Evolutionary conservation across 2,113 vertebrate genomes (phyloP), one percentile per base, ranked within the genome.

Genomic region (Merops nubicus): DNA sequence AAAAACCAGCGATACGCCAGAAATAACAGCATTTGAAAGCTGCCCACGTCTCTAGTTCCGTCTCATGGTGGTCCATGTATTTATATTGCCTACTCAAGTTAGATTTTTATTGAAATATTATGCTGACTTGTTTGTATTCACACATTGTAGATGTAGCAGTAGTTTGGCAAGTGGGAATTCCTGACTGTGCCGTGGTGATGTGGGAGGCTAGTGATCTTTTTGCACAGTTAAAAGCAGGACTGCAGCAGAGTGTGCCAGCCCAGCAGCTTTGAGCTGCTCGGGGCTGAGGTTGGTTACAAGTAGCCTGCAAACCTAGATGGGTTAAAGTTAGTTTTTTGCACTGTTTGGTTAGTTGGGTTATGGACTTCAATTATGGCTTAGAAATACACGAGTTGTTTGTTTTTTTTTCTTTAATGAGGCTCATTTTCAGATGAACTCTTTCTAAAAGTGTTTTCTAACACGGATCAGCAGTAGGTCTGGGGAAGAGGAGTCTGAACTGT

Each of bases 121-220:
- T n/a, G n/a, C n/a, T n/a, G n/a, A n/a, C n/a, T n/a, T n/a, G n/a
- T n/a, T n/a, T n/a, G n/a, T n/a, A n/a, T n/a, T n/a, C n/a, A n/a
- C n/a, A n/a, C n/a, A n/a, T n/a, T n/a, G n/a, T n/a, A n/a, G n/a
- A n/a, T n/a, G n/a, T n/a, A n/a, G n/a, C n/a, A n/a, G 2, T 4
- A 17, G 15, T 70, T 62, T 70, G n/a, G 67, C 45, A 85, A 33
- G 12, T 12, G 31, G 21, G 40, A 62, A 36, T 72, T 70, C 10
- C 29, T 26, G 11, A 5, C 17, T 26, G n/a, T 22, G 22, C 42
- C 16, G 5, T 21, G n/a, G 12, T 53, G 38, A 19, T 0, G 0
- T 8, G 10, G 33, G 50, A 56, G 29, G 45, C 40, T 47, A 20
- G 50, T 36, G 56, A 54, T 70, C 9, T 8, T 15, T 67, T 43